These are phyloP conservation scores for Lutraria rhynchaena DNA, from an alignment of 1,140 invertebrate species.

Conservation along the genomic window DNA sequence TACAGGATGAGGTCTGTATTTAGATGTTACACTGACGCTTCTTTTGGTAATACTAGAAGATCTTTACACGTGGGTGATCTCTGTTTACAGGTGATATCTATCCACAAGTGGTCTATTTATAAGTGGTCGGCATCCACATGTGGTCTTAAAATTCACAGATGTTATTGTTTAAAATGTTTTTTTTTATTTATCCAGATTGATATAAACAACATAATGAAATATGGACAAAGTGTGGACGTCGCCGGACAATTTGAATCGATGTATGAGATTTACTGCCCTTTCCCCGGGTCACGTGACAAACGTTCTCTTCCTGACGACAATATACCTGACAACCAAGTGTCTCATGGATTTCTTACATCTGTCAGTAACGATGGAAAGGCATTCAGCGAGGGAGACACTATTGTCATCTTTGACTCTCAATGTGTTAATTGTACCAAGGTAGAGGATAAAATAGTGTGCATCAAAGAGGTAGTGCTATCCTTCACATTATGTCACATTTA, in stretches of 20 bases:
- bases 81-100: neutral
- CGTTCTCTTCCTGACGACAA: neutral
- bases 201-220: neutral
- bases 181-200: neutral
- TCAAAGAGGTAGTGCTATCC: neutral
- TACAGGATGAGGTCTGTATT: too few relatives aligned
- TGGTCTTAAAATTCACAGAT: neutral
- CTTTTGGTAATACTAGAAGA: neutral
- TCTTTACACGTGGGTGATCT: neutral
- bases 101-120: neutral
- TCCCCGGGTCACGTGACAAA: neutral
- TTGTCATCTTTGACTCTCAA: constrained; percentile 35
- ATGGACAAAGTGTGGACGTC: neutral
- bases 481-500: neutral
- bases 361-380: constrained; percentile 28
- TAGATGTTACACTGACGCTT: neutral
- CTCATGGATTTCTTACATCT: constrained; percentile 8
- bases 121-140: neutral
- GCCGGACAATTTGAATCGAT: neutral
- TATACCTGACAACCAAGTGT: neutral
- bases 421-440: constrained; percentile 36
- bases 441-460: neutral
- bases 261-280: constrained; percentile 14
- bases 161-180: too few relatives aligned
- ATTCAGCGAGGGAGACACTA: constrained; percentile 14